phyloP scores from a whole-genome alignment of 2,797 vertebrate species.

The Pangasius macronema region DNA sequence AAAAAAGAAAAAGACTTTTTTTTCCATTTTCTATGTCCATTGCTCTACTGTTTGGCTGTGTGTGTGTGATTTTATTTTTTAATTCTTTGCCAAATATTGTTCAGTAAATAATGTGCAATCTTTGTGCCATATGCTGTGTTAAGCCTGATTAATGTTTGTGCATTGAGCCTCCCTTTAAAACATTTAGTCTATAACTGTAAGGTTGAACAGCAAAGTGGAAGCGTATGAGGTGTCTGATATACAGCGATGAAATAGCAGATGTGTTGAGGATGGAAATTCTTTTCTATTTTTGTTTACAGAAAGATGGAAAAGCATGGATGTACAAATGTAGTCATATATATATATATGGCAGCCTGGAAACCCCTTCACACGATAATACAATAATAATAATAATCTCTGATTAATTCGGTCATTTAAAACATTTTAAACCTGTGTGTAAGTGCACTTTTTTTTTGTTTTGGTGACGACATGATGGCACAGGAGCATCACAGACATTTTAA shows the following conservation, averaged over 20 bases:
- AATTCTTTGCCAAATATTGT: constrained; percentile 70
- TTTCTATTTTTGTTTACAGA: neutral
- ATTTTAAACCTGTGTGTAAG: neutral
- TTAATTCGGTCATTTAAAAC: neutral
- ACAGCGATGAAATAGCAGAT: neutral
- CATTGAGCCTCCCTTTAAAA: neutral
- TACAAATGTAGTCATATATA: neutral
- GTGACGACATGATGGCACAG: neutral
- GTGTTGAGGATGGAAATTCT: neutral
- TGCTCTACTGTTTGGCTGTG: constrained; percentile 17
- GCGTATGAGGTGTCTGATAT: neutral
- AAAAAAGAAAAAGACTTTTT: constrained; percentile 32
- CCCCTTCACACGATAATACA: neutral
- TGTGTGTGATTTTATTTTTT: constrained; percentile 59
- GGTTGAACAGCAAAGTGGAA: neutral
- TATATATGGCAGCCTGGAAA: neutral
- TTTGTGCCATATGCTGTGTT: constrained; percentile 70
- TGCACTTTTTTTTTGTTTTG: neutral
- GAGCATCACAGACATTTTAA: neutral
- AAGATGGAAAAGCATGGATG: neutral
- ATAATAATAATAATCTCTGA: neutral
- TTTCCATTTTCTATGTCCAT: neutral
- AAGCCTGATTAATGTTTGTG: constrained; percentile 17
- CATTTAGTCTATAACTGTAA: neutral
- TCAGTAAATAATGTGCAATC: constrained; percentile 12